phyloP scores from a whole-genome alignment of 2,797 vertebrate species.

The Sebastes iracundus region DNA sequence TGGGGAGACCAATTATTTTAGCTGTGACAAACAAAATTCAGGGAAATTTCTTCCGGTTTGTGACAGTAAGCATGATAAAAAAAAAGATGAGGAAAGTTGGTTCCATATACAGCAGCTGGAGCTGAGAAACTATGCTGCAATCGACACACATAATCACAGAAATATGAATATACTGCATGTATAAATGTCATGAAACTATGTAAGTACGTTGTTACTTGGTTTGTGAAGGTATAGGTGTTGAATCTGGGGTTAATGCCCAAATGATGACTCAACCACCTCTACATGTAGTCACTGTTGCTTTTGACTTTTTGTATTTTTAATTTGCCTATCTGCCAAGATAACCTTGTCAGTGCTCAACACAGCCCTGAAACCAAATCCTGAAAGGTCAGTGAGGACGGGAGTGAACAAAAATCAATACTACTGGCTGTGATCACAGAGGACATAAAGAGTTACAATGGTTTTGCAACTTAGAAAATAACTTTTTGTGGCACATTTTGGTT shows the following conservation, averaged over 20 bases:
- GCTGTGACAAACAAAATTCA: not conserved
- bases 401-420: slow-evolving; percentile 50
- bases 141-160: not conserved
- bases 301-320: slow-evolving; percentile 29
- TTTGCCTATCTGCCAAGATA: slow-evolving; percentile 37
- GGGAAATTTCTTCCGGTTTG: not conserved
- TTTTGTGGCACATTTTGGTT: not conserved
- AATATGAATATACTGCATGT: not conserved
- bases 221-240: not conserved
- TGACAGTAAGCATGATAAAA: not conserved
- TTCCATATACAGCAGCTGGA: not conserved
- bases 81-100: not conserved
- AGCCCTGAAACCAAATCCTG: slow-evolving; percentile 47
- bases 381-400: slow-evolving; percentile 54
- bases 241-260: not conserved
- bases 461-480: slow-evolving; percentile 44
- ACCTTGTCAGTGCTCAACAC: slow-evolving; percentile 33
- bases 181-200: not conserved
- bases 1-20: slow-evolving; percentile 30
- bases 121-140: not conserved
- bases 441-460: slow-evolving; percentile 36
- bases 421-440: slow-evolving; percentile 45
- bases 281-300: not conserved
- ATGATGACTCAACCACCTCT: not conserved
- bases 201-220: not conserved